phyloP scores from a whole-genome alignment of 2,797 vertebrate genomes.

The Sylvilagus floridanus region DNA sequence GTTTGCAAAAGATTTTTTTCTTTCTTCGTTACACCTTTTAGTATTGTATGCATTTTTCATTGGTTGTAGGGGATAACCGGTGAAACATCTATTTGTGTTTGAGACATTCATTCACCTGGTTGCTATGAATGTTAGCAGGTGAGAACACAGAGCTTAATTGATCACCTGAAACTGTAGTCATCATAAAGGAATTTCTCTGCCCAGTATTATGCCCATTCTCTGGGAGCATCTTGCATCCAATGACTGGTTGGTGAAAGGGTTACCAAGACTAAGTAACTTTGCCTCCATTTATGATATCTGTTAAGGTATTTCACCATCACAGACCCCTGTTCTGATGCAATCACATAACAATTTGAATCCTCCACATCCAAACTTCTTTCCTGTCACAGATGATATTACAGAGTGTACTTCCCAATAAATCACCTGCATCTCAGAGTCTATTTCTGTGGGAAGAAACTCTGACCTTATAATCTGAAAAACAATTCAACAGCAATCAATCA shows the following conservation, averaged over 20 bases:
- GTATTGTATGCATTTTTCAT: neutral
- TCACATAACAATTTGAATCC: neutral
- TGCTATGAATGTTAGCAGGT: neutral
- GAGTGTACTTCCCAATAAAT: constrained; percentile 13
- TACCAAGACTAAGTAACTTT: neutral
- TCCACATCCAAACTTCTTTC: neutral
- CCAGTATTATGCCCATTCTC: neutral
- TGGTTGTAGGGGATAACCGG: neutral
- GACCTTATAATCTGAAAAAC: constrained; percentile 49
- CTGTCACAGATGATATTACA: constrained; percentile 8
- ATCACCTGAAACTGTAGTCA: neutral
- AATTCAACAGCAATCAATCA: constrained; percentile 47
- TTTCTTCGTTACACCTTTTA: neutral
- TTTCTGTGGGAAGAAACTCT: neutral
- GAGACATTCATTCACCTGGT: neutral
- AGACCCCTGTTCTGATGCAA: neutral
- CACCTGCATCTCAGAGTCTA: neutral
- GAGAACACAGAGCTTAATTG: neutral
- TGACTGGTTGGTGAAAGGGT: neutral
- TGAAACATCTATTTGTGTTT: neutral
- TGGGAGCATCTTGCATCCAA: neutral
- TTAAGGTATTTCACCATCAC: neutral
- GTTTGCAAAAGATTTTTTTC: neutral
- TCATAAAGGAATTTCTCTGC: neutral
- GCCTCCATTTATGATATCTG: neutral